Evolutionary conservation across 2,113 vertebrate species (phyloP), one percentile per base, ranked within the genome.

Genomic region (Heterotilapia buettikoferi): DNA sequence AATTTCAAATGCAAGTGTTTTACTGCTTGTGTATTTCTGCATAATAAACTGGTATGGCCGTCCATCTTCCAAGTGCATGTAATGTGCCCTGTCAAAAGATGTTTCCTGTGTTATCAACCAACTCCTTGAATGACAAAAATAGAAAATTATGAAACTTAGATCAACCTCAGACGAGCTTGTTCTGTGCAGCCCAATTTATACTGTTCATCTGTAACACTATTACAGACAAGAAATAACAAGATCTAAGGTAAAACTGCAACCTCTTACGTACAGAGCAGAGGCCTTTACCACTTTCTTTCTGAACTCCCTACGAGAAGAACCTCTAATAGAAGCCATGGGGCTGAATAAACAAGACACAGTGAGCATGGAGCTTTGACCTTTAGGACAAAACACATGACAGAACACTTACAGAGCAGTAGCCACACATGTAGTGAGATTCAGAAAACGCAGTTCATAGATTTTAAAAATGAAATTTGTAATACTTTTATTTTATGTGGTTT

Each of bases 371-470:
- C 57, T 84, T 61, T 61, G 8, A 4, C 57, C 68, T 47, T 45
- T 76, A 47, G 68, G 21, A 47, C 6, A 47, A 29, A 45, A 45
- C 0, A 14, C 40, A 16, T 9, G 38, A 26, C 8, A 47, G 14
- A 24, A 76, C 24, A 47, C 6, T 40, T 29, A 73, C 21, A 45
- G 68, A 73, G 38, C 66, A 73, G 66, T 1, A 26, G 68, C 40
- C 21, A 45, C 21, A 73, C n/a, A 73, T 71, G 68, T 40, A 47
- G 36, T 9, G 63, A 71, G 43, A 18, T 50, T 78, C 43, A 76
- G 24, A 76, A 24, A 47, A 76, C 0, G 5, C 21, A 29, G 68
- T 26, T 29, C 0, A 47, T 47, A 29, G 68, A 0, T 29, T 76
- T 26, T 29, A 50, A 50, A 50, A 31, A 76, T 0, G 1, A 47